Base-by-base conservation (phyloP, 2,888 invertebrate genomes). In the Bellardia pandia region DNA sequence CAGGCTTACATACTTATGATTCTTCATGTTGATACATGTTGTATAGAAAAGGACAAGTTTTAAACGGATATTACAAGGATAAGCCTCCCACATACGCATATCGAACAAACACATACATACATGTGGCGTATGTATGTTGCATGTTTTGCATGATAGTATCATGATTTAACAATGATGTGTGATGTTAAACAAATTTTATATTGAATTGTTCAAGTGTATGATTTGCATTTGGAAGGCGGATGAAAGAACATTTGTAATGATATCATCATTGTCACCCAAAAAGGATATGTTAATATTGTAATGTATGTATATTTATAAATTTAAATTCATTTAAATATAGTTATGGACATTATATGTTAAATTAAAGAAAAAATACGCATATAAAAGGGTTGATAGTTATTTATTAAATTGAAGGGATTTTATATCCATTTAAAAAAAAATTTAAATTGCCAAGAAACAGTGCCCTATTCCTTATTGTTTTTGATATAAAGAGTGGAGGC, bases 11-110 rank as follows among this genome's bases (percentile, higher is more conserved):
- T 7, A 45, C 51, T 40, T 58, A 51, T 6, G n/a, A 69, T 23
- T 42, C 9, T 23, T 51, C n/a, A 23, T 56, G 16, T 48, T 53
- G 42, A 66, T 81, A 56, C 7, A 60, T 75, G 48, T 60, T 75
- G 48, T 60, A 51, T 69, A 62, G 13, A 74, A 83, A 83, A 64
- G 75, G 66, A 81, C 66, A 85, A 85, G 83, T 82, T 82, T 84
- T 66, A 64, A 88, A 75, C 89, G 89, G 90, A 90, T 89, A 89
- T 90, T 90, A 89, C 85, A 87, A 86, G 89, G 90, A 90, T 90
- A 89, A 90, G 89, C 89, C 85, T 77, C 56, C 16, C 13, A 74
- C 1, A 16, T 23, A 48, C n/a, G 14, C 62, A 53, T 42, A 14
- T 30, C 8, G 2, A 9, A 30, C 33, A 69, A 8, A 33, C 6